Base-by-base conservation (phyloP, 2,888 invertebrate genomes). In the Hyalella azteca region DNA sequence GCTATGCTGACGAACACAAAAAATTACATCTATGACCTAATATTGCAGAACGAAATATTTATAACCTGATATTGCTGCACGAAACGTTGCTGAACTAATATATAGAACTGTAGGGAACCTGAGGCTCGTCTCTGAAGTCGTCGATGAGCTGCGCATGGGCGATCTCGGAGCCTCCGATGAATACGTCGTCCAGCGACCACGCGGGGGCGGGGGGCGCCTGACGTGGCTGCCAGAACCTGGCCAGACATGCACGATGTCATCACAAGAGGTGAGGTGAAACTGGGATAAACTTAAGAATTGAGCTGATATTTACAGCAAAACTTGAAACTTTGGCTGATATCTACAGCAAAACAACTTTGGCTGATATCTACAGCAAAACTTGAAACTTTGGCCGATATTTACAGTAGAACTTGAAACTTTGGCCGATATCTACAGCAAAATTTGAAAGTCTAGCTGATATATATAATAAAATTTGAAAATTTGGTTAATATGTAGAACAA, bases 161-260 rank as follows among this genome's bases (percentile, higher is more conserved):
- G 77, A 88, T 88, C 82, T 87, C 87, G n/a, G 86, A 86, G 0
- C 88, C 88, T n/a, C 88, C 89, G 76, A 89, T 87, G 78, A 86
- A 87, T 32, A 88, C 86, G 83, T 89, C 86, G 85, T 88, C 88
- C n/a, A 89, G 78, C 13, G 87, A 86, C 87, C 88, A 88, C n/a
- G 87, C 85, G 11, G 87, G 86, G 3, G 86, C 85, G 7, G 84
- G 81, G 4, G 76, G 36, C 3, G 29, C 40, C 29, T 78, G 80
- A 2, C 79, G 79, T n/a, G 84, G 84, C 73, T 84, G 84, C 84
- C 84, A 84, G 41, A 83, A 83, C 54, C 83, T 83, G 79, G 0
- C 26, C 19, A 54, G 22, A 1, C 3, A 22, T 19, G 59, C 13
- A 45, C 45, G 15, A 15, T 45, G n/a, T n/a, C n/a, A n/a, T n/a